Percentiles rank a stretch among this genome's conserved stretches.
Conservation (phyloP, 92 coral and sea anemone genomes). For the Anthopleura xanthogrammica region DNA sequence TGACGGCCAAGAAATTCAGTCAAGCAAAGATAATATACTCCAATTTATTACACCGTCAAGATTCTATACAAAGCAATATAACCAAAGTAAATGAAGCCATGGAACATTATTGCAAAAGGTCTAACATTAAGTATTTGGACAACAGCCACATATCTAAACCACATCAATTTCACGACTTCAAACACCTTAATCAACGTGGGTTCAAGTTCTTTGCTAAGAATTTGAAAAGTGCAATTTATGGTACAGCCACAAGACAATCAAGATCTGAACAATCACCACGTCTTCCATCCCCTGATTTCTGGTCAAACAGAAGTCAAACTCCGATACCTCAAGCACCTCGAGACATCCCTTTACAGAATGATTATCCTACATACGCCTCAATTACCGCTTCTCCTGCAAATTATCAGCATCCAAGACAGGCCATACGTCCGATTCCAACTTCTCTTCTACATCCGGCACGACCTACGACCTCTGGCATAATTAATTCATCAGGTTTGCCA, state of each 20-base stretch:
- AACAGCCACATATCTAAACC: neutral
- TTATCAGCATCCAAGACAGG: neutral
- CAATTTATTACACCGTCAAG: no score
- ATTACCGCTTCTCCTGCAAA: no score
- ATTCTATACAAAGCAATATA: neutral
- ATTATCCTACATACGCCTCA: no score
- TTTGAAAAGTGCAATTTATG: neutral
- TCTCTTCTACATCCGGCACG: neutral
- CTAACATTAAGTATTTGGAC: neutral
- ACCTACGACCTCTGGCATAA: neutral
- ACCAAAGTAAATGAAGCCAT: neutral
- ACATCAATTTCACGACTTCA: neutral
- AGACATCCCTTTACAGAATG: no score
- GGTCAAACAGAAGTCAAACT: neutral
- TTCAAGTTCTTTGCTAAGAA: constrained; percentile 1
- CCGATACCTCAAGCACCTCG: neutral
- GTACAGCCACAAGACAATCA: neutral
- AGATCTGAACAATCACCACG: neutral
- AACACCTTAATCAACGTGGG: neutral
- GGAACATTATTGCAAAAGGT: neutral
- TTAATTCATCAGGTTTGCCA: neutral
- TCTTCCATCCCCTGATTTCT: neutral
- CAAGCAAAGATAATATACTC: no score
- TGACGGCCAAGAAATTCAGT: no score
- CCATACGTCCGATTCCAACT: neutral